A percentile compares a stretch with the other conserved stretches of the same genome.
phyloP scores from a whole-genome alignment of 2,797 vertebrate species.

The Lutjanus campechanus region DNA sequence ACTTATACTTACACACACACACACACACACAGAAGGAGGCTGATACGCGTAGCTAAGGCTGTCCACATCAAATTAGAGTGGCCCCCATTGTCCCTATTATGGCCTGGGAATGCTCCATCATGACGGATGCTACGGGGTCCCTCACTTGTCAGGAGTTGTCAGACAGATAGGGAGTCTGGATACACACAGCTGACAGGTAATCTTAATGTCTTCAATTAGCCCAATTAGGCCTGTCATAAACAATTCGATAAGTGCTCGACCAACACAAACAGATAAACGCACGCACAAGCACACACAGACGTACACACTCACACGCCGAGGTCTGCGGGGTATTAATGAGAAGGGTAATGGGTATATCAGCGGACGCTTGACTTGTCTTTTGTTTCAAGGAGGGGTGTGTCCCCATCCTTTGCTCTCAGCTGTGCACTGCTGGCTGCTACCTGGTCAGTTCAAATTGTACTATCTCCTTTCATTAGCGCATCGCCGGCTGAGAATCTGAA shows the following conservation, averaged over 20 bases:
- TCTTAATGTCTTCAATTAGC: conserved; percentile 99
- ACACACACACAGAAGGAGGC: conserved; percentile 78
- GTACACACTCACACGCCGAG: conserved; percentile 87
- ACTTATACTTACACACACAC: conserved; percentile 72
- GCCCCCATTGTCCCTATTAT: conserved; percentile 97
- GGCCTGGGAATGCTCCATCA: conserved; percentile 94
- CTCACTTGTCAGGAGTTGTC: conserved; percentile 99
- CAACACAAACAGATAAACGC: conserved; percentile 99
- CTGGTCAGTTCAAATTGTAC: conserved; percentile 98
- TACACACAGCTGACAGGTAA: conserved; percentile 99
- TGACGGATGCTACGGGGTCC: conserved; percentile 97
- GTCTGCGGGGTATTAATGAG: conserved; percentile 94
- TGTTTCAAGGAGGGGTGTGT: conserved; percentile 76
- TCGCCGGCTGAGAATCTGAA: conserved; percentile 92
- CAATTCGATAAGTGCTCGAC: conserved; percentile 98
- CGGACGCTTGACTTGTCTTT: conserved; percentile 90
- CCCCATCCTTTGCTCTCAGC: conserved; percentile 88
- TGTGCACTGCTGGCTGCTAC: conserved; percentile 93
- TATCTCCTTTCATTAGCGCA: conserved; percentile 99
- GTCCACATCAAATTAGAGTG: conserved; percentile 98
- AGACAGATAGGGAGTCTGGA: conserved; percentile 95
- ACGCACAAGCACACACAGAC: conserved; percentile 83
- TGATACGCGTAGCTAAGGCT: conserved; percentile 91
- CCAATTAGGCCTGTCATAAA: conserved; percentile 99
- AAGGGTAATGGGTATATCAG: conserved; percentile 98